Conservation (phyloP, 2,113 vertebrate genomes). For the Microtus oregoni region DNA sequence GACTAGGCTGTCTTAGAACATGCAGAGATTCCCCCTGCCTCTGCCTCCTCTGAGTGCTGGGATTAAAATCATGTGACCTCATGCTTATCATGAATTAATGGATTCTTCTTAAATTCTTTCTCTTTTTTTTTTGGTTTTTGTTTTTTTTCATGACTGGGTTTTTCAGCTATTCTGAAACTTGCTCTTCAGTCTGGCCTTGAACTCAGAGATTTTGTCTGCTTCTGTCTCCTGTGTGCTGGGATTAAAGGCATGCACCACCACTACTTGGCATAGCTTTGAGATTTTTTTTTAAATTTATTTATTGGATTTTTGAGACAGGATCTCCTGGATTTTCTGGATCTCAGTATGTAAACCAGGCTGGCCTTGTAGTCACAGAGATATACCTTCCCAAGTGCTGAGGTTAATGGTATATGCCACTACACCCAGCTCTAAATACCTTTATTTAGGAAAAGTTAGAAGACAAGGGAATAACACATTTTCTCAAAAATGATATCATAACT, state of each 20-base stretch:
- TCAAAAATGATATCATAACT: not conserved
- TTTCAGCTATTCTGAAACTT: not conserved
- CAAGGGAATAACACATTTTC: not conserved
- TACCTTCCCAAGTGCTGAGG: too few relatives aligned
- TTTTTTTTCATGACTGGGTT: not conserved
- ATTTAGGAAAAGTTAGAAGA: not conserved
- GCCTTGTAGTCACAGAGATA: not conserved
- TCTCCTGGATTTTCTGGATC: not conserved
- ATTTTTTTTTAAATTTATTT: too few relatives aligned
- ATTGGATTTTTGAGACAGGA: too few relatives aligned
- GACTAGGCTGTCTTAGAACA: not conserved
- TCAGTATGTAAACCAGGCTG: not conserved
- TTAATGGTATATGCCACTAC: too few relatives aligned
- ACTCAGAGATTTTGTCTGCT: too few relatives aligned
- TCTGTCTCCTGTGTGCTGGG: not conserved
- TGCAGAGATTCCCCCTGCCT: not conserved
- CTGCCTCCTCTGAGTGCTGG: not conserved
- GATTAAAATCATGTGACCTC: not conserved
- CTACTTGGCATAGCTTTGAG: too few relatives aligned
- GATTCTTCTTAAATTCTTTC: not conserved
- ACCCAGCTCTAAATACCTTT: not conserved
- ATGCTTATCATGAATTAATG: not conserved
- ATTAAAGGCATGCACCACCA: too few relatives aligned
- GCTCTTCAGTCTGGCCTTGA: too few relatives aligned
- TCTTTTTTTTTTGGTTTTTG: too few relatives aligned